These are phyloP conservation scores for Antechinus flavipes DNA, from an alignment of 2,113 vertebrate species.

Conservation along the genomic window DNA sequence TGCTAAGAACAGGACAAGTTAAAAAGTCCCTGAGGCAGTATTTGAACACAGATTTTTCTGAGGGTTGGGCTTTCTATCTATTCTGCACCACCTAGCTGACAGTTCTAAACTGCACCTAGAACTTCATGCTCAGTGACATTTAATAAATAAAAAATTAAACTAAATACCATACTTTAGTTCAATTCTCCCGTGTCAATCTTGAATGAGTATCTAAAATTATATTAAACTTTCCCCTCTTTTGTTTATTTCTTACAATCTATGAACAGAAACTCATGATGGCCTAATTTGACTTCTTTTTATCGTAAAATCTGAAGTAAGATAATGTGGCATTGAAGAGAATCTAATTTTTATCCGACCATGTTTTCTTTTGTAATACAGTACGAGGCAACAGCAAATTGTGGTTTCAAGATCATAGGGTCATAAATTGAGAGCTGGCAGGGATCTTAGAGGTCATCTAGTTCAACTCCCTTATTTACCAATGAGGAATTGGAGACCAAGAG, in stretches of 20 bases:
- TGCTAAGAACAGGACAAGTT: neutral
- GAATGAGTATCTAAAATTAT: neutral
- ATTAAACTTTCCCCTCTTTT: neutral
- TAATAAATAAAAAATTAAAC: neutral
- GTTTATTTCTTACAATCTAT: neutral
- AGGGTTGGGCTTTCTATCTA: neutral
- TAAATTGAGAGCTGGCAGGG: neutral
- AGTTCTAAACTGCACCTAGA: neutral
- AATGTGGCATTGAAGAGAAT: neutral
- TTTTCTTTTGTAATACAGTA: neutral
- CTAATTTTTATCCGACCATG: neutral
- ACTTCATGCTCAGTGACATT: neutral
- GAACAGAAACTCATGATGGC: neutral
- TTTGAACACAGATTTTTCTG: neutral
- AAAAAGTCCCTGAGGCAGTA: neutral
- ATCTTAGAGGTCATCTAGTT: neutral
- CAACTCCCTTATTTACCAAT: neutral
- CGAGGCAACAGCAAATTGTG: neutral
- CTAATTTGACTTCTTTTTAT: neutral
- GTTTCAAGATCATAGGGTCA: neutral
- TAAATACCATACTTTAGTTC: neutral
- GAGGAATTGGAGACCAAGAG: neutral
- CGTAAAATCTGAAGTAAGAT: neutral
- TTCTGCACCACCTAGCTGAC: neutral
- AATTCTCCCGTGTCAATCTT: neutral